Evolutionary conservation across 2,113 vertebrate species (phyloP), one percentile per base, ranked within the genome.

Genomic region (Collichthys lucidus): DNA sequence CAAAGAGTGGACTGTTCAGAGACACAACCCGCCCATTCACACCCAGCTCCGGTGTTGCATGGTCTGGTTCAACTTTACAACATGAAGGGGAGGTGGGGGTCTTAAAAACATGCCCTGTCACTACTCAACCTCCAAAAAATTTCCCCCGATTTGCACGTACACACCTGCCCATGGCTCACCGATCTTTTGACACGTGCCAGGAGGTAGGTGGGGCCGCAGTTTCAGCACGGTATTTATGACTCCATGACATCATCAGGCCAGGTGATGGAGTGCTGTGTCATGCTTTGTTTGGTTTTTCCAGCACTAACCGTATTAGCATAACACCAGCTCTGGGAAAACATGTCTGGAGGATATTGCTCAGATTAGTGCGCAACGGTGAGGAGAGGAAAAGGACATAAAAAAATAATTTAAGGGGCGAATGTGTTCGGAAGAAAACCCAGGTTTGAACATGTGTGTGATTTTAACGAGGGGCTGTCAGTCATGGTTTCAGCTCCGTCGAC

Each of bases 11-110:
- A 84, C 83, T 93, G 90, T 94, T 93, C 64, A 29, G 46, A 53
- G 60, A 87, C 85, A 94, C 77, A 92, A 77, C 70, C 78, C 29
- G 35, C 80, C 79, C 74, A 92, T 93, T 91, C 83, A 93, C 83
- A 57, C 52, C 42, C 63, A 86, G 66, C 66, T 71, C 83, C 0
- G 55, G 78, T 75, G 77, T 81, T 77, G 78, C 84, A 74, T 70
- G 90, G 89, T 90, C 91, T 91, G 91, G 87, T 90, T 85, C 76
- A 80, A 79, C 76, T 93, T 93, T 90, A 93, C 85, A 91, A 89
- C 71, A 86, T 68, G 2, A 76, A 74, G 59, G 85, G 84, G 35
- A 8, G 35, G 35, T 31, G 31, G 35, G 31, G 40, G 77, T 76
- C 80, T 69, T 59, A 81, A 90, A 90, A 90, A 90, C 87, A 85